A percentile compares a stretch with the other conserved stretches of the same genome.
phyloP scores from a whole-genome alignment of 2,797 vertebrate species.

The Catostomus latipinnis region DNA sequence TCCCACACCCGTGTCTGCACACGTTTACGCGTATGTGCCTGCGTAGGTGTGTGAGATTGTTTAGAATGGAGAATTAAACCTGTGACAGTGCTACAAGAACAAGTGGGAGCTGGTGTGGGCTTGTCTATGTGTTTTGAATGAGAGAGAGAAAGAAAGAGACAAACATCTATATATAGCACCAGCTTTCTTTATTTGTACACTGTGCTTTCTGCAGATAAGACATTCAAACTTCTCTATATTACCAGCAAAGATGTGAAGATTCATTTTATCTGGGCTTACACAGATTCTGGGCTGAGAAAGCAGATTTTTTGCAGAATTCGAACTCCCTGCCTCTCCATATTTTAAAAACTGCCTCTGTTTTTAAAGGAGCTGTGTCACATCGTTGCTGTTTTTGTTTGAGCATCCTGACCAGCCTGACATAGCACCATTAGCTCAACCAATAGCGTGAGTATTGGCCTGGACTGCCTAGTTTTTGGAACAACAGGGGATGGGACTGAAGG shows the following conservation, averaged over 20 bases:
- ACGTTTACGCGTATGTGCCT: slow-evolving; percentile 38
- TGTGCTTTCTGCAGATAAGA: slow-evolving; percentile 24
- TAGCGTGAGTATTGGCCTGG: no score
- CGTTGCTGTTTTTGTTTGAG: no score
- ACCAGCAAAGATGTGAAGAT: no score
- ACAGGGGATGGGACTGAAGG: no score
- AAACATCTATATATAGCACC: slow-evolving; percentile 25
- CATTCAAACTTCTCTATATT: not conserved
- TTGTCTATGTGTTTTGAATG: slow-evolving; percentile 31
- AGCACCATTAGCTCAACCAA: no score
- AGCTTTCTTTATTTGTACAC: slow-evolving; percentile 12
- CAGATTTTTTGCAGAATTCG: not conserved
- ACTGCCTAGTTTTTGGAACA: no score
- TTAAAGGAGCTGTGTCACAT: not conserved
- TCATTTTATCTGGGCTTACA: not conserved
- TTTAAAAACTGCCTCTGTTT: not conserved
- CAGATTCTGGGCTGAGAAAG: not conserved
- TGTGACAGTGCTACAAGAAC: slow-evolving; percentile 20
- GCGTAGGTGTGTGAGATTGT: slow-evolving; percentile 40
- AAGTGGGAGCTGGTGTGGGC: slow-evolving; percentile 33
- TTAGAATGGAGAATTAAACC: slow-evolving; percentile 22
- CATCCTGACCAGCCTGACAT: no score
- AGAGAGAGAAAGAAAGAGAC: slow-evolving; percentile 7
- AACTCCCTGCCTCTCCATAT: not conserved
- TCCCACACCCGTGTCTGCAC: slow-evolving; percentile 24